Conservation (phyloP, 2,888 invertebrate genomes). For the Bombylius major region DNA sequence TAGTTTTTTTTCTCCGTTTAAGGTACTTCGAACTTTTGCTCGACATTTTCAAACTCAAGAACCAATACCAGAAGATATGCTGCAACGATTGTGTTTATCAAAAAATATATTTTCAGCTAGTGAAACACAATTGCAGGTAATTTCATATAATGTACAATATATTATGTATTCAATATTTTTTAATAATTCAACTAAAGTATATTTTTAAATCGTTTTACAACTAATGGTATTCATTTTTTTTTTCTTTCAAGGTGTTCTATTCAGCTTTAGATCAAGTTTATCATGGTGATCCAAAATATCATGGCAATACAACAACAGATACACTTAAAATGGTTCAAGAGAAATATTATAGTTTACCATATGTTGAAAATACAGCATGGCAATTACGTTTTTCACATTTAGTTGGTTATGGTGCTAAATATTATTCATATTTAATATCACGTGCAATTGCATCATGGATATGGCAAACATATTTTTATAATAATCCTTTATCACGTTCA, state of each 20-base stretch:
- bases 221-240: no score
- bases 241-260: constrained; percentile 56
- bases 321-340: constrained; percentile 64
- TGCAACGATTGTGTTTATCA: constrained; percentile 68
- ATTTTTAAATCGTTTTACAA: neutral
- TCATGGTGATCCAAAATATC: constrained; percentile 43
- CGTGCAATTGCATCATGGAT: constrained; percentile 85
- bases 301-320: constrained; percentile 41
- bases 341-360: constrained; percentile 74
- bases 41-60: constrained; percentile 83
- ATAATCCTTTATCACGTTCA: constrained; percentile 60
- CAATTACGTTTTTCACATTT: constrained; percentile 92
- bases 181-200: neutral
- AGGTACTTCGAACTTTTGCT: constrained; percentile 76
- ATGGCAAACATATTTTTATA: constrained; percentile 77
- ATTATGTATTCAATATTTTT: constrained; percentile 27
- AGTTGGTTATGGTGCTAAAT: constrained; percentile 96
- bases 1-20: constrained; percentile 12
- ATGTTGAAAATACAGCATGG: constrained; percentile 87
- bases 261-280: constrained; percentile 84
- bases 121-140: constrained; percentile 70
- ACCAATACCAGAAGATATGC: constrained; percentile 64
- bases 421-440: constrained; percentile 94
- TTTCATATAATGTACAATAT: constrained; percentile 33
- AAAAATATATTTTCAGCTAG: constrained; percentile 81